Conservation (phyloP, 2,888 invertebrate genomes). For the Xanthorhoe designata region DNA sequence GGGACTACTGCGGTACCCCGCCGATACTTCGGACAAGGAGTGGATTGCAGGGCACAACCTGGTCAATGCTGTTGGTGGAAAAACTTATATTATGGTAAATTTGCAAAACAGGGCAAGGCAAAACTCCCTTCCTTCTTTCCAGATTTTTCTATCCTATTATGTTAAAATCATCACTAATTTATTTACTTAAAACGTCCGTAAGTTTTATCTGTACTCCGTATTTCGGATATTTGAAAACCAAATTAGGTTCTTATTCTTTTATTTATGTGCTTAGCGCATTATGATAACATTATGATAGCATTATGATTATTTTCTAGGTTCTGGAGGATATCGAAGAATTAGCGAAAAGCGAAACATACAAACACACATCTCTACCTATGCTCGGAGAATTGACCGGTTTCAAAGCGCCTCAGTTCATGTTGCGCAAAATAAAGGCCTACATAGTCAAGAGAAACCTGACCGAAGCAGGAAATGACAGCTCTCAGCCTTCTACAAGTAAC, state of each 20-base stretch:
- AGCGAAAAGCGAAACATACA: constrained; percentile 90
- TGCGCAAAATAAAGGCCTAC: constrained; percentile 89
- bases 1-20: constrained; percentile 90
- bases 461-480: constrained; percentile 72
- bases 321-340: constrained; percentile 92
- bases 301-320: constrained; percentile 74
- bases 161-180: constrained; percentile 55
- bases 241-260: no score
- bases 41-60: constrained; percentile 92
- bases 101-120: no score
- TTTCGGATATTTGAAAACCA: not conserved
- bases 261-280: no score
- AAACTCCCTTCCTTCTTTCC: no score
- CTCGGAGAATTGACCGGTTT: constrained; percentile 90
- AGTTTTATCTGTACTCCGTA: not conserved
- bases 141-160: no score
- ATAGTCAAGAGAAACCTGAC: constrained; percentile 76
- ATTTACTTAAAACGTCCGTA: not conserved
- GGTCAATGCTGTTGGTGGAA: constrained; percentile 92
- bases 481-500: constrained; percentile 70
- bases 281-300: no score
- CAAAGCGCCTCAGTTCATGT: constrained; percentile 90
- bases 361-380: constrained; percentile 87
- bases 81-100: constrained; percentile 90
- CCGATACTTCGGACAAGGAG: constrained; percentile 92